Percentiles rank a stretch among this genome's conserved stretches.
Evolutionary conservation across 2,888 invertebrate genomes (phyloP).

Genomic region (Lepidocyrtinus sp.): DNA sequence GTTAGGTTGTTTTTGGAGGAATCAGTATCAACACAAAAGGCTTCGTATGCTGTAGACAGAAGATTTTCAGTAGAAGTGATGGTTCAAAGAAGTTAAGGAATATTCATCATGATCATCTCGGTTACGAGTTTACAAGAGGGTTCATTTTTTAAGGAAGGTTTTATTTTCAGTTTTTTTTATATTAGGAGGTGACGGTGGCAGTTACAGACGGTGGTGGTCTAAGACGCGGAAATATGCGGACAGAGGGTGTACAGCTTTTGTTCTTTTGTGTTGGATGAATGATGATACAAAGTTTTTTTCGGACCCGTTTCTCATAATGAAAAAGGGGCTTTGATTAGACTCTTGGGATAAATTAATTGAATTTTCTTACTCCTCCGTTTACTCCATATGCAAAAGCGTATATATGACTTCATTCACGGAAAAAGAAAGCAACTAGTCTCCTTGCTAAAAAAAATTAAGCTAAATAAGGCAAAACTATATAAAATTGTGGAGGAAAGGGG

Average conservation of each 20-base stretch:
- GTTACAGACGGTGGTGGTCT: not conserved
- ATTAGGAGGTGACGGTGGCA: not conserved
- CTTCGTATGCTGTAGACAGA: not conserved
- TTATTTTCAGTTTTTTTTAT: not conserved
- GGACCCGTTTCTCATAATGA: slow-evolving; percentile 60
- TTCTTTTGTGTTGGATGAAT: slow-evolving; percentile 41
- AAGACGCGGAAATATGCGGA: not conserved
- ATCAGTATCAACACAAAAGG: not conserved
- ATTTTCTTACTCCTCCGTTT: slow-evolving; percentile 54
- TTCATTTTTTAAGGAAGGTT: not conserved
- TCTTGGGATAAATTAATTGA: slow-evolving; percentile 64
- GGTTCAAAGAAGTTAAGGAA: not conserved
- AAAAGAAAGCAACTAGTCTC: slow-evolving; percentile 50
- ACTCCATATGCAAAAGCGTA: no score
- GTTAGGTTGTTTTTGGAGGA: not conserved
- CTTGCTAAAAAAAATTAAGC: slow-evolving; percentile 22
- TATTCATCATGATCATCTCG: no score
- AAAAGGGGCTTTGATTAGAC: slow-evolving; percentile 64
- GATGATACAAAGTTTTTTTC: slow-evolving; percentile 52
- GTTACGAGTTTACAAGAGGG: no score
- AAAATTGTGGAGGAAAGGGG: slow-evolving; percentile 41
- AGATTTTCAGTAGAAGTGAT: not conserved
- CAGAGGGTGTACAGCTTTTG: slow-evolving; percentile 15
- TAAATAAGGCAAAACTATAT: slow-evolving; percentile 3
- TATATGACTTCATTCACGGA: no score